phyloP scores from a whole-genome alignment of 2,113 vertebrate genomes.

The Seriola dumerili region DNA sequence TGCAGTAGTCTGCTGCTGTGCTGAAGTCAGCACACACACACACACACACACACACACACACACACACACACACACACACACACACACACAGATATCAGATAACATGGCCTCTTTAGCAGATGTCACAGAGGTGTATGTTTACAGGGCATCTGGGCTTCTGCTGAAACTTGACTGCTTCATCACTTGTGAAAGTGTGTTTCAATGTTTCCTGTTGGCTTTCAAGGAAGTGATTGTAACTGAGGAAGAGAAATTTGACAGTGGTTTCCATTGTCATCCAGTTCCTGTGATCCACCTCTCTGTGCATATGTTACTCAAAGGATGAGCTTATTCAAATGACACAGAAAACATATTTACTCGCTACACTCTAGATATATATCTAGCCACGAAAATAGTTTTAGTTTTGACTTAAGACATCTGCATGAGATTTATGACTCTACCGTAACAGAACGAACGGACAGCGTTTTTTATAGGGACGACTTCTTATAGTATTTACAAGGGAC shows the following conservation, averaged over 20 bases:
- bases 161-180: constrained; percentile 30
- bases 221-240: background rate
- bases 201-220: constrained; percentile 15
- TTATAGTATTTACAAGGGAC: too few species aligned
- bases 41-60: background rate
- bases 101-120: constrained; percentile 50
- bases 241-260: background rate
- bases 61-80: background rate
- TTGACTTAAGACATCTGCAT: background rate
- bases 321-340: background rate
- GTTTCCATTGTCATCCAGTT: constrained; percentile 1
- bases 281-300: background rate
- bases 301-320: background rate
- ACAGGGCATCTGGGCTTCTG: constrained; percentile 49
- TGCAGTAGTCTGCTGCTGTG: background rate
- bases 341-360: too few species aligned
- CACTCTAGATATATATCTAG: too few species aligned
- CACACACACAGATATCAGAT: constrained; percentile 47
- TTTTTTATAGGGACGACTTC: too few species aligned
- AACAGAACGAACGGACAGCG: too few species aligned
- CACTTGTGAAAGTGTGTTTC: background rate
- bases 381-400: background rate
- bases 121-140: constrained; percentile 63
- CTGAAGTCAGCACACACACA: constrained; percentile 1
- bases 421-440: background rate